Base-by-base conservation (phyloP, 1,140 invertebrate genomes). In the Arion vulgaris region DNA sequence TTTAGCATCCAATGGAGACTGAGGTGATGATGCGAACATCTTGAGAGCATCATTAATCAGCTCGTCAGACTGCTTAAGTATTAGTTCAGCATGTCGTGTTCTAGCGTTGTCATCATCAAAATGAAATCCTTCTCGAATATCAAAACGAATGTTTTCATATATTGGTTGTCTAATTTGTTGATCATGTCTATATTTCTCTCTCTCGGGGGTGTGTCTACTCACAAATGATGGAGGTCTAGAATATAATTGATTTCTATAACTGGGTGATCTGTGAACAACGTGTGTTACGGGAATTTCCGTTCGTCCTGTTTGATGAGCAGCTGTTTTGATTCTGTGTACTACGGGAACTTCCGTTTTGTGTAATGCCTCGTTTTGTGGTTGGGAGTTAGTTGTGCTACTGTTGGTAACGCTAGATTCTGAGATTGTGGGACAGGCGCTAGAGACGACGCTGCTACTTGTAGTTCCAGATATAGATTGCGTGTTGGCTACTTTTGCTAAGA, bases 21-120 rank as follows among this genome's bases (percentile, higher is more conserved):
- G 7, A 1, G 74, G 28, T 17, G 81, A 68, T 0, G 51, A 0
- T 4, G 34, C 28, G 1, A 80, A 39, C 78, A 80, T 80, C 17
- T 51, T 71, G 1, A 80, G 38, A 39, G 78, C 78, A 15, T 80
- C 78, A n/a, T 71, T 80, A 5, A 80, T 69, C 17, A 80, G n/a
- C 68, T 80, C 66, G 66, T 80, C 78, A 1, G 78, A 71, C 26
- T 51, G 38, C 32, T 71, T 80, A 2, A 80, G 68, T 28, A 80
- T 80, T 2, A 80, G 39, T 28, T 80, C 78, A 17, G 78, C 78
- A n/a, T 80, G 78, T 45, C 34, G 45, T 28, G 71, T 53, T 34
- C 75, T 45, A 0, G 53, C 28, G 57, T 36, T 28, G 19, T 34
- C 68, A 53, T 82, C 73, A 34, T 82, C 81, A 45, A 75, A 74